Percentiles rank a stretch among this genome's conserved stretches.
These are phyloP conservation scores for Lamellibrachia satsuma DNA, from an alignment of 2,888 invertebrate genomes.

Conservation along the genomic window DNA sequence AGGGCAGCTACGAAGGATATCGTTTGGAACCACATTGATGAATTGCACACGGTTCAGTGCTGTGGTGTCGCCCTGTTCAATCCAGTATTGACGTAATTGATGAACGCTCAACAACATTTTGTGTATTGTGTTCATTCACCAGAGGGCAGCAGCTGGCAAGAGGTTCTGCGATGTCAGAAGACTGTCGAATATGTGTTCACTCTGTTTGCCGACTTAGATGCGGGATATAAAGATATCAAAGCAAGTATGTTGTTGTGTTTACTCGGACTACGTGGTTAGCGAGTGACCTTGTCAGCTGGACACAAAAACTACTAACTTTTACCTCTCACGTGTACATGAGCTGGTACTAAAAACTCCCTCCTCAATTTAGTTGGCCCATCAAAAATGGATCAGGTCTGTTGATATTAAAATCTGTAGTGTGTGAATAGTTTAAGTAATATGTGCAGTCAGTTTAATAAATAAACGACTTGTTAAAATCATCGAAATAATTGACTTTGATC, in stretches of 20 bases:
- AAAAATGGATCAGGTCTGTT: too few relatives aligned
- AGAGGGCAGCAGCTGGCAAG: constrained; percentile 7
- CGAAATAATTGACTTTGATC: too few relatives aligned
- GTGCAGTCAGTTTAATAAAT: too few relatives aligned
- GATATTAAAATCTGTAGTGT: too few relatives aligned
- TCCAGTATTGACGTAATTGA: background rate
- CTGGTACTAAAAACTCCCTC: too few relatives aligned
- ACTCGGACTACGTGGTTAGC: background rate
- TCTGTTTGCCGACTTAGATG: background rate
- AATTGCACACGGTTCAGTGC: background rate
- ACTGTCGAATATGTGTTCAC: background rate
- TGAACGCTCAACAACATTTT: background rate
- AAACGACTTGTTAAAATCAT: too few relatives aligned
- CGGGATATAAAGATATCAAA: background rate
- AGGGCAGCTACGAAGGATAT: background rate
- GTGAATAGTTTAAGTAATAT: too few relatives aligned
- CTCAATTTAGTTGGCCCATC: too few relatives aligned
- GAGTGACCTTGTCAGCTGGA: background rate
- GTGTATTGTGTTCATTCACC: background rate
- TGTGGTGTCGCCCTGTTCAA: background rate
- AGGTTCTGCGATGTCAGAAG: background rate
- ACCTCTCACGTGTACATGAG: background rate
- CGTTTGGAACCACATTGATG: background rate
- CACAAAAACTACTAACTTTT: background rate
- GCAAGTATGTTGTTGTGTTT: background rate